Conservation (phyloP, 1,140 invertebrate genomes). For the Zaprionus inermis region DNA sequence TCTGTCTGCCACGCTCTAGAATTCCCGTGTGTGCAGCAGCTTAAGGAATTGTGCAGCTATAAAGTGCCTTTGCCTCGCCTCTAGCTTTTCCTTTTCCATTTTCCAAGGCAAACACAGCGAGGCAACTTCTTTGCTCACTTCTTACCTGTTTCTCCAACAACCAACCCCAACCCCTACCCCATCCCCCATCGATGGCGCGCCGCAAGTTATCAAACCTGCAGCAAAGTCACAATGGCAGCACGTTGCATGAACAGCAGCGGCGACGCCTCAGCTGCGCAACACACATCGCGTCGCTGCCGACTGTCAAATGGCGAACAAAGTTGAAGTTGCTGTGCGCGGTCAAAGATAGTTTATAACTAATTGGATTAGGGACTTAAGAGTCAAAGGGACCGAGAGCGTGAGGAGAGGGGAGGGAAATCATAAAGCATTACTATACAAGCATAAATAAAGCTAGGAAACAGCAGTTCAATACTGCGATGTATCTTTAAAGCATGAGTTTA, state of each 20-base stretch:
- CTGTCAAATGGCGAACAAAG: background rate
- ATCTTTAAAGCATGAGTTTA: no score
- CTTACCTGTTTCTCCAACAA: background rate
- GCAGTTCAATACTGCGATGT: no score
- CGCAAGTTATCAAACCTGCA: slow-evolving; percentile 3
- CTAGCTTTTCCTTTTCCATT: slow-evolving; percentile 1
- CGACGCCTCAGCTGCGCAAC: background rate
- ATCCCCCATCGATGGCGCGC: slow-evolving; percentile 2
- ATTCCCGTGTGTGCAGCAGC: slow-evolving; percentile 13
- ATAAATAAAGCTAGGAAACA: background rate
- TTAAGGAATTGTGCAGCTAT: slow-evolving; percentile 18
- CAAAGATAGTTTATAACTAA: slow-evolving; percentile 11
- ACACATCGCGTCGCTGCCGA: background rate
- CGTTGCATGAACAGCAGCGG: slow-evolving; percentile 4
- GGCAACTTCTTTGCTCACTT: slow-evolving; percentile 1
- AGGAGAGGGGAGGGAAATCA: background rate
- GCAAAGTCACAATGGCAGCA: slow-evolving; percentile 4
- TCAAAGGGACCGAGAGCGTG: background rate
- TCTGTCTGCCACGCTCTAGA: background rate
- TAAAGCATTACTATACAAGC: background rate
- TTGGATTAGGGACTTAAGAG: slow-evolving; percentile 3
- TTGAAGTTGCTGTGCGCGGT: background rate
- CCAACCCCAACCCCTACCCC: background rate
- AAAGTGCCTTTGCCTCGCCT: slow-evolving; percentile 15
- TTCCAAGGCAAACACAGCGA: slow-evolving; percentile 5